Evolutionary conservation across 2,113 vertebrate species (phyloP).

Genomic region (Conger conger): DNA sequence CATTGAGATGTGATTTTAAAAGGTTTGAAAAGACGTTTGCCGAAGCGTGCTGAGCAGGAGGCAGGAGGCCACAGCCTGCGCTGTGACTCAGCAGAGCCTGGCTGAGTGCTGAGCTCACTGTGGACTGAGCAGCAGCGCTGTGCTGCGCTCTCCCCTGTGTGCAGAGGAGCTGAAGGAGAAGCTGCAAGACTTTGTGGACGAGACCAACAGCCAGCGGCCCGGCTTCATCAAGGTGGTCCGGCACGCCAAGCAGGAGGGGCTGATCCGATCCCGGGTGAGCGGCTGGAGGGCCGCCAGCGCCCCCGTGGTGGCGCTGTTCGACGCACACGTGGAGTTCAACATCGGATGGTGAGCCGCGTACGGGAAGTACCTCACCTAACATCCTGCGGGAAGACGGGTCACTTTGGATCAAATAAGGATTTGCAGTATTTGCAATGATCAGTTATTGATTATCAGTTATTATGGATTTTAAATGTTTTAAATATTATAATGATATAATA

Average conservation of each 20-base stretch:
- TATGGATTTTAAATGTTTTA: no score
- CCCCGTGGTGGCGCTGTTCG: constrained; percentile 92
- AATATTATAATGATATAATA: background rate
- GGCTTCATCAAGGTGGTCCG: constrained; percentile 92
- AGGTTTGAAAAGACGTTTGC: no score
- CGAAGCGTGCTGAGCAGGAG: background rate
- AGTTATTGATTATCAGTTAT: no score
- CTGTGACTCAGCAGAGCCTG: background rate
- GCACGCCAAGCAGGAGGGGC: constrained; percentile 88
- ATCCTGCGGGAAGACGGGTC: background rate
- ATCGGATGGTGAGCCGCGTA: constrained; percentile 83
- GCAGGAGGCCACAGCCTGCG: background rate
- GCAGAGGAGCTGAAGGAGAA: constrained; percentile 93
- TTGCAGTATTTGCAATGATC: background rate
- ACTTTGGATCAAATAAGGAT: background rate
- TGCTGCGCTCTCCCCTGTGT: constrained; percentile 23
- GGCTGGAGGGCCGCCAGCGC: constrained; percentile 91
- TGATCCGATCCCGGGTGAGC: constrained; percentile 93
- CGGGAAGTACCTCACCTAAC: background rate
- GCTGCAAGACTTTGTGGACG: constrained; percentile 82
- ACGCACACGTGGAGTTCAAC: constrained; percentile 95
- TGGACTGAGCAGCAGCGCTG: background rate
- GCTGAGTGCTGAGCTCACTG: background rate
- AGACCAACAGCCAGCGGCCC: constrained; percentile 78
- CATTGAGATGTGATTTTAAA: no score